Evolutionary conservation across 2,888 invertebrate species (phyloP), one percentile per base, ranked within the genome.

Genomic region (Melinaea marsaeus): DNA sequence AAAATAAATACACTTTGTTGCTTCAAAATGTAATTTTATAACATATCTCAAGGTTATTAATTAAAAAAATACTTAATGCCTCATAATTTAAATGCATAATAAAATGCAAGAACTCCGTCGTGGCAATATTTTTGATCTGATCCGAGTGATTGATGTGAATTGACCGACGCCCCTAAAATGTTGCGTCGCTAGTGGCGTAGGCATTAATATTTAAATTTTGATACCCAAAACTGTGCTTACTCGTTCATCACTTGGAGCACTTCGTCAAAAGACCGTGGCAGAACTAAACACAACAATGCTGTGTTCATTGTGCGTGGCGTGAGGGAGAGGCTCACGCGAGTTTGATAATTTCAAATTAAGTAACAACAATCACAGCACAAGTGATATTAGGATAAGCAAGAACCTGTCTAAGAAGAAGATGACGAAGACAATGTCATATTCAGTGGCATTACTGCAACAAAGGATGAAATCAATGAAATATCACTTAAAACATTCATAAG

Each of bases 191-290:
- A 63, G 68, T 66, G 62, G 68, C 61, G 67, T 66, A 67, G 64
- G 67, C 63, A 70, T 70, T 70, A 70, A 67, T 68, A 72, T 70
- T 71, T 72, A 72, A 70, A 71, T 70, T 72, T 71, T 69, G 75
- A 72, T 76, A 69, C 62, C 70, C 67, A 72, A 72, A 71, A 71
- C 71, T 66, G 70, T 67, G 69, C 68, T 71, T 67, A 70, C 66
- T 68, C 68, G 69, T 68, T 68, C 67, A 70, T 70, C 70, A 70
- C 70, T 70, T 70, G 70, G 67, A 66, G 64, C 67, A 72, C 70
- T 71, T 68, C 69, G 69, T 72, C 71, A 71, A 72, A 72, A 72
- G 72, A 72, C 72, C 70, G 69, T 65, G 63, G 66, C 66, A 69
- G 68, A 69, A 70, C 68, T 66, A 70, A 71, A 72, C 71, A 71